These are phyloP conservation scores for Dichetophora obliterata DNA, from an alignment of 2,888 invertebrate genomes.

Conservation along the genomic window DNA sequence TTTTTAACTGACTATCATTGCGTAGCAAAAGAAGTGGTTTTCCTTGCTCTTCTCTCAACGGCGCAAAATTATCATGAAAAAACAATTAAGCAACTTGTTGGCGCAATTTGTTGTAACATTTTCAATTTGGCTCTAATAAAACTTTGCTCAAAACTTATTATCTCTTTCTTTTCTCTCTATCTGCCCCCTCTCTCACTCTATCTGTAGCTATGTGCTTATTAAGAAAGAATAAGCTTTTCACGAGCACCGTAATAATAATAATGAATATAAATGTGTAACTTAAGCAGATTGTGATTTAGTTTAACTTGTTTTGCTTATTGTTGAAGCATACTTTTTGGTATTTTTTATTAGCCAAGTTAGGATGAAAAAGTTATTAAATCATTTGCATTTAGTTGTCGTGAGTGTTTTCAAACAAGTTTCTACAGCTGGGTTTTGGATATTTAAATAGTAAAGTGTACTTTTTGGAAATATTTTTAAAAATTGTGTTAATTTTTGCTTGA, in stretches of 20 bases:
- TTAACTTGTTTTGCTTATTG: no score
- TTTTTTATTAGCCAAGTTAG: background rate
- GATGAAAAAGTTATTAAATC: background rate
- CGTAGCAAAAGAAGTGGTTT: background rate
- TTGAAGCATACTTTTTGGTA: constrained; percentile 44
- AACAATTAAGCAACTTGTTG: constrained; percentile 64
- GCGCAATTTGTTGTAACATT: constrained; percentile 47
- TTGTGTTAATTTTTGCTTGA: no score
- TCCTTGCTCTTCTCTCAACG: background rate
- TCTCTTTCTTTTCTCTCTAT: no score
- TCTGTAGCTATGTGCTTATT: no score
- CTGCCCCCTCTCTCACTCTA: no score
- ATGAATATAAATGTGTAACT: no score
- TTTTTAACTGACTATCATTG: background rate
- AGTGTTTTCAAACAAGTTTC: no score
- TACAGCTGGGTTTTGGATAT: no score
- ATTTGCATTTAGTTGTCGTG: no score
- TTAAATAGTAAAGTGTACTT: background rate
- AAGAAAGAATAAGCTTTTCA: no score
- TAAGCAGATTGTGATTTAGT: no score
- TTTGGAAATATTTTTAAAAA: background rate
- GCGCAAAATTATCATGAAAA: constrained; percentile 60
- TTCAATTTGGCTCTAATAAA: constrained; percentile 58
- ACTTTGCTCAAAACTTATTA: constrained; percentile 6
- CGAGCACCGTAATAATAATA: no score